These are phyloP conservation scores for Anastrepha ludens DNA, from an alignment of 1,140 invertebrate species.

Conservation along the genomic window DNA sequence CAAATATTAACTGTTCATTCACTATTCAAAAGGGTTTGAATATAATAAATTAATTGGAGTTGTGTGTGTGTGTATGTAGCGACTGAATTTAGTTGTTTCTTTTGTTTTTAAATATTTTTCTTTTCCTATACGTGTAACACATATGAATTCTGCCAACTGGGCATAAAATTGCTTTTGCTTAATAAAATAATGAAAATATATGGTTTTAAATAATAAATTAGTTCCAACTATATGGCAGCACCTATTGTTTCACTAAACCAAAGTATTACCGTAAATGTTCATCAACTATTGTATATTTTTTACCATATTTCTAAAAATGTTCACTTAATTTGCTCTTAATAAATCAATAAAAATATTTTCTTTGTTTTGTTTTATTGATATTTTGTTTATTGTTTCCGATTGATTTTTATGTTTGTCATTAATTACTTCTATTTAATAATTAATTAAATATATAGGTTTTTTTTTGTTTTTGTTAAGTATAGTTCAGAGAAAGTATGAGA, in stretches of 20 bases:
- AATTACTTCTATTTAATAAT: conserved; percentile 31
- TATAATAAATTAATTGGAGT: too few species aligned
- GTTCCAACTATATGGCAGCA: too few species aligned
- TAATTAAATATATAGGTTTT: conserved; percentile 1
- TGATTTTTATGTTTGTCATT: not conserved
- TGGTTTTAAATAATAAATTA: too few species aligned
- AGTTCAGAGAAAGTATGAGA: not conserved
- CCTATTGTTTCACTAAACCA: not conserved
- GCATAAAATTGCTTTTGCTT: too few species aligned
- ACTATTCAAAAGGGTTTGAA: too few species aligned
- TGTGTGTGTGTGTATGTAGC: too few species aligned
- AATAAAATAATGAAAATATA: too few species aligned
- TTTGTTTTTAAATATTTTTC: too few species aligned
- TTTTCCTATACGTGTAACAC: too few species aligned
- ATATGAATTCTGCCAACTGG: too few species aligned
- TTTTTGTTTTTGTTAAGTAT: not conserved
- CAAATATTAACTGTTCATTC: too few species aligned
- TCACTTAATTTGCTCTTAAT: not conserved
- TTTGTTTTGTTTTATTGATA: not conserved
- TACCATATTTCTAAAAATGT: not conserved
- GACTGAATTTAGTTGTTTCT: too few species aligned
- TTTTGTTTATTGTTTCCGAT: conserved; percentile 25
- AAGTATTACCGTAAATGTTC: not conserved
- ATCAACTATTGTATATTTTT: not conserved
- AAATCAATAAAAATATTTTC: not conserved